Conservation (phyloP, 2,888 invertebrate genomes). For the Eristalinus aeneus region DNA sequence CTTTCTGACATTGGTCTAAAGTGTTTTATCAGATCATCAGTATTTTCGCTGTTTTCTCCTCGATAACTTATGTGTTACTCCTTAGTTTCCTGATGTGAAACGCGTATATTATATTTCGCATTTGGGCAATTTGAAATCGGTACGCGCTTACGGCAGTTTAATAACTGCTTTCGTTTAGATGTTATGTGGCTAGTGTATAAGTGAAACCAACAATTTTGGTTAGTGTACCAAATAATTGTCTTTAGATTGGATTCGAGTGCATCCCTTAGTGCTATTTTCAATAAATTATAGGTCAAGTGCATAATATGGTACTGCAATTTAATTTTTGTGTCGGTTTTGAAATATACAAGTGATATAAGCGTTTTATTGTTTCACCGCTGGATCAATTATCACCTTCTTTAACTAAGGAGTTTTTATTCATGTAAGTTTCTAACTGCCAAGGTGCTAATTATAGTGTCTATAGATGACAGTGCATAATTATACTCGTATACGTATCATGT, state of each 20-base stretch:
- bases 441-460: background rate
- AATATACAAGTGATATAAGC: background rate
- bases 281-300: background rate
- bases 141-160: background rate
- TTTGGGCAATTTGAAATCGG: background rate
- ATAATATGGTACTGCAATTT: background rate
- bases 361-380: background rate
- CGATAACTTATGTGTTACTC: slow-evolving; percentile 23
- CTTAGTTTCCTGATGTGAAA: slow-evolving; percentile 2
- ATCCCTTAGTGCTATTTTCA: background rate
- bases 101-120: background rate
- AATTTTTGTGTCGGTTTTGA: background rate
- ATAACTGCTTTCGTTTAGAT: background rate
- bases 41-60: slow-evolving; percentile 42
- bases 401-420: background rate
- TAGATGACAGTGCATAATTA: background rate
- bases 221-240: background rate
- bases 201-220: background rate
- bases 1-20: slow-evolving; percentile 48
- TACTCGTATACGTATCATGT: background rate
- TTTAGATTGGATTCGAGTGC: background rate
- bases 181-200: background rate
- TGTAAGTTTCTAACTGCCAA: background rate
- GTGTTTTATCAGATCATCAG: slow-evolving; percentile 24
- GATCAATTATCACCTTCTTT: background rate